Percentiles rank a stretch among this genome's conserved stretches.
These are phyloP conservation scores for Scolanthus callimorphus DNA, from an alignment of 92 coral and sea anemone species.

Conservation along the genomic window DNA sequence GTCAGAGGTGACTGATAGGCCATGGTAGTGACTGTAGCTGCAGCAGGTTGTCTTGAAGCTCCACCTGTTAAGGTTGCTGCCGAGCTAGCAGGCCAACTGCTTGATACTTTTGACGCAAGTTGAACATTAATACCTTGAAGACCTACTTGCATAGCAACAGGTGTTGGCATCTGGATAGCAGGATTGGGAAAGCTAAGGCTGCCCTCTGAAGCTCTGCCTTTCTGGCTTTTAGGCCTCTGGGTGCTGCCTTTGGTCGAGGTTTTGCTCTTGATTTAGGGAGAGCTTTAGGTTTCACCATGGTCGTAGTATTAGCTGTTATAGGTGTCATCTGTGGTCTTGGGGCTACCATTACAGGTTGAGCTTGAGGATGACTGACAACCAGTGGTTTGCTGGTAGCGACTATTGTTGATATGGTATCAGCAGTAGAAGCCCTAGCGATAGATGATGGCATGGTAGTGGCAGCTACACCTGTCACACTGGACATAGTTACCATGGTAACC, in stretches of 20 bases:
- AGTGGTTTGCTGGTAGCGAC: too few species aligned
- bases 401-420: slow-evolving; percentile 14
- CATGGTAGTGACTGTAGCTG: slow-evolving; percentile 1
- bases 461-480: slow-evolving; percentile 14
- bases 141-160: background rate
- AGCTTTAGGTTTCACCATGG: slow-evolving; percentile 20
- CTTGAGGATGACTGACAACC: slow-evolving; percentile 10
- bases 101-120: background rate
- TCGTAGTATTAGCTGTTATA: slow-evolving; percentile 23
- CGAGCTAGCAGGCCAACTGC: slow-evolving; percentile 8
- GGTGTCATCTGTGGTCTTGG: too few species aligned
- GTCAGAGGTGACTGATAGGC: background rate
- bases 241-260: slow-evolving; percentile 23
- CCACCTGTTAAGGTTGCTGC: slow-evolving; percentile 9
- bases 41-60: background rate
- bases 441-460: slow-evolving; percentile 9
- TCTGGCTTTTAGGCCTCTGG: too few species aligned
- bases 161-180: too few species aligned
- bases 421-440: slow-evolving; percentile 4
- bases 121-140: slow-evolving; percentile 9
- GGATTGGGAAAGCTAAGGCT: too few species aligned
- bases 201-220: too few species aligned
- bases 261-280: slow-evolving; percentile 21
- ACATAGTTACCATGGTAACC: background rate
- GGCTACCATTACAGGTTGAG: background rate